A percentile compares a stretch with the other conserved stretches of the same genome.
phyloP scores from a whole-genome alignment of 2,797 vertebrate species.

The Lateolabrax maculatus region DNA sequence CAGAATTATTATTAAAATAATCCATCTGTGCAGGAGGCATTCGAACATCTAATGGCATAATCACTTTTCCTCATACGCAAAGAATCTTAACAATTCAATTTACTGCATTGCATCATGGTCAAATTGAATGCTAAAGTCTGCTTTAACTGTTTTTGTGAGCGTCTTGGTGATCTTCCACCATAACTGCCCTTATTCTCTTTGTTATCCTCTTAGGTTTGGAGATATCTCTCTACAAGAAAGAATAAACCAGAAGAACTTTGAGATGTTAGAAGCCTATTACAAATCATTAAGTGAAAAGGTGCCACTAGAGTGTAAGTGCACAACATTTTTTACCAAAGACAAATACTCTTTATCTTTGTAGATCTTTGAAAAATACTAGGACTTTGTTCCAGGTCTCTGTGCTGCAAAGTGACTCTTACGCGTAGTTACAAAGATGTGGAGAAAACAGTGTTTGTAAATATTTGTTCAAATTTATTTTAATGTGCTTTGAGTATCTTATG shows the following conservation, averaged over 20 bases:
- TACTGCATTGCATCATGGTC: not conserved
- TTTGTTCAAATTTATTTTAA: not conserved
- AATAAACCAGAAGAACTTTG: constrained; percentile 98
- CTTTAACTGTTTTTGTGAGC: not conserved
- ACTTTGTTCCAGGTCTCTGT: not conserved
- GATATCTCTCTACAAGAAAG: constrained; percentile 97
- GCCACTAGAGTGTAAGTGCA: constrained; percentile 94
- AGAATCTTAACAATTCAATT: too few relatives aligned
- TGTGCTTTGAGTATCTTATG: not conserved
- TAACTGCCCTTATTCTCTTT: constrained; percentile 7
- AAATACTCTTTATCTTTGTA: not conserved
- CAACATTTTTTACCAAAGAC: not conserved
- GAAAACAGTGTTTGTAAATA: not conserved
- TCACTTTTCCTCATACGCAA: not conserved
- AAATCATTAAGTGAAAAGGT: constrained; percentile 93
- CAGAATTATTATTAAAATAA: not conserved
- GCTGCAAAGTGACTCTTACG: not conserved
- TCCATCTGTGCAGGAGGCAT: not conserved
- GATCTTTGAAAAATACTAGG: not conserved
- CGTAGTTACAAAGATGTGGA: not conserved
- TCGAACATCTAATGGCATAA: not conserved
- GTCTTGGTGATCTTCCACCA: not conserved
- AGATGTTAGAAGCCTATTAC: constrained; percentile 95
- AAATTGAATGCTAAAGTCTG: not conserved
- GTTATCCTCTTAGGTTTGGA: constrained; percentile 89